phyloP scores from a whole-genome alignment of 2,797 vertebrate genomes.

The Sebastes taczanowskii region DNA sequence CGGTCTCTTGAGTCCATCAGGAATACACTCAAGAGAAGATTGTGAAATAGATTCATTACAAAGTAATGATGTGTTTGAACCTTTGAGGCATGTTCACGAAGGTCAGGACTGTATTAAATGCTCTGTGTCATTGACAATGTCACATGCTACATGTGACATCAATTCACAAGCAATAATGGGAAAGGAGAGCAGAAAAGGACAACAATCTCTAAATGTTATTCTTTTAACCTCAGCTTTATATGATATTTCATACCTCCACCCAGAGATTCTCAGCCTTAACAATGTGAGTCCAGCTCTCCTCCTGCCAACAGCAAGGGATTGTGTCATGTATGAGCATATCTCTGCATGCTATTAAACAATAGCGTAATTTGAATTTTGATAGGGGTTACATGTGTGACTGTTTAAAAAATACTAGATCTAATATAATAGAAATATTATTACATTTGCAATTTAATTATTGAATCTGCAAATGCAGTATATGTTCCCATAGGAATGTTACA shows the following conservation, averaged over 20 bases:
- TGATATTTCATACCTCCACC: neutral
- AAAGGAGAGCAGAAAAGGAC: neutral
- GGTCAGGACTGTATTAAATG: slow-evolving; percentile 10
- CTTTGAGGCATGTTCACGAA: slow-evolving; percentile 1
- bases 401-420: neutral
- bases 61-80: neutral
- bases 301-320: neutral
- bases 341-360: neutral
- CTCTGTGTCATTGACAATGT: neutral
- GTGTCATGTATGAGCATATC: neutral
- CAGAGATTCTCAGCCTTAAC: neutral
- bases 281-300: neutral
- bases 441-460: neutral
- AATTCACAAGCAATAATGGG: neutral
- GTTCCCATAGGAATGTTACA: neutral
- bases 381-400: neutral
- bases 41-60: neutral
- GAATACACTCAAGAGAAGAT: neutral
- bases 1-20: neutral
- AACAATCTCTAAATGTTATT: neutral
- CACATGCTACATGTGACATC: neutral
- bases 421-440: neutral
- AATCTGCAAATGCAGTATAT: neutral
- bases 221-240: neutral
- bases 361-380: neutral